Percentiles rank a stretch among this genome's conserved stretches.
Conservation (phyloP, 2,797 vertebrate genomes). For the Falco columbarius region DNA sequence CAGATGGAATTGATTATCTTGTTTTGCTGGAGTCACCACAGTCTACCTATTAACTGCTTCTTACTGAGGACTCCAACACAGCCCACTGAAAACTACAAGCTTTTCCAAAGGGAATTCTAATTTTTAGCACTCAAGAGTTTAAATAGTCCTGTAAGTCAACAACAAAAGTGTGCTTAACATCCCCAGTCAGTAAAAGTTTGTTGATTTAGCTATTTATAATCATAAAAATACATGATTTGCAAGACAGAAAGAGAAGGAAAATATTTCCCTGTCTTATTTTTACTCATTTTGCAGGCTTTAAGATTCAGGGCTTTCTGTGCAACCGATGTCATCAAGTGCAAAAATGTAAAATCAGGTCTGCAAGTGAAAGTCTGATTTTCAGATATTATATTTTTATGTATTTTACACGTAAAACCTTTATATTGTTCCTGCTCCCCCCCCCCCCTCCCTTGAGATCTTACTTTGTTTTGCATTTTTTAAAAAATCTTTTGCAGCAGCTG, state of each 20-base stretch:
- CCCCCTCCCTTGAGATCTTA: neutral
- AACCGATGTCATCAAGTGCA: neutral
- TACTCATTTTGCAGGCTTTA: neutral
- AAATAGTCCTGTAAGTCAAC: constrained; percentile 48
- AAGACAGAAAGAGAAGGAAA: constrained; percentile 53
- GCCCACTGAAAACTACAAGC: neutral
- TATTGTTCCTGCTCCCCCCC: neutral
- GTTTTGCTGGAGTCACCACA: constrained; percentile 38
- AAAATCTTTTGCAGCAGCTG: neutral
- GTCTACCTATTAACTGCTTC: constrained; percentile 53
- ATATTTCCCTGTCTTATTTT: constrained; percentile 49
- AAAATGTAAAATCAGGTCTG: neutral
- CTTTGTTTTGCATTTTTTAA: neutral
- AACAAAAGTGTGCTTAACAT: constrained; percentile 30
- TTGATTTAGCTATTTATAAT: constrained; percentile 66
- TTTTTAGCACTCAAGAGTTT: constrained; percentile 40
- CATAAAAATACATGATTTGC: constrained; percentile 29
- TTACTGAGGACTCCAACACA: neutral
- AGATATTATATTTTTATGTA: neutral
- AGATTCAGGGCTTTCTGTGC: neutral
- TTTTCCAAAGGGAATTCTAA: constrained; percentile 39
- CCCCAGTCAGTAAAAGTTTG: constrained; percentile 29
- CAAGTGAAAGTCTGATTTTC: neutral
- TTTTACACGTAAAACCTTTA: neutral
- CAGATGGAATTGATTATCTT: constrained; percentile 63